Conservation (phyloP, 2,797 vertebrate genomes). For the Ciconia nigra region DNA sequence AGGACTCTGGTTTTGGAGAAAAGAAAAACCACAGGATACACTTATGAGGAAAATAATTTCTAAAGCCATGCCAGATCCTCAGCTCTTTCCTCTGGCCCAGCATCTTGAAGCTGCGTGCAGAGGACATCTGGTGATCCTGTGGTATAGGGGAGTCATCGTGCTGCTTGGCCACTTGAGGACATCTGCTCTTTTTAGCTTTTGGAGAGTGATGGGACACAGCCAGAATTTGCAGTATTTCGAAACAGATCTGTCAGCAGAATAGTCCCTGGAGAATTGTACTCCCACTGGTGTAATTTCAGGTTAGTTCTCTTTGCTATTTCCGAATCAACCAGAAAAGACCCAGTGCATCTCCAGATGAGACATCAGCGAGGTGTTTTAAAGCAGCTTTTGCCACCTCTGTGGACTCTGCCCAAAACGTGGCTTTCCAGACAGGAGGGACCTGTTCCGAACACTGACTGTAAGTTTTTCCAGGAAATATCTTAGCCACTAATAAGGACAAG, state of each 20-base stretch:
- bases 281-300: constrained; percentile 19
- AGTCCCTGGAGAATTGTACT: background rate
- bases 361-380: background rate
- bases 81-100: background rate
- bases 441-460: background rate
- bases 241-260: constrained; percentile 30
- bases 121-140: constrained; percentile 49
- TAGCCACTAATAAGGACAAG: background rate
- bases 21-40: constrained; percentile 23
- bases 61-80: constrained; percentile 12
- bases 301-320: background rate
- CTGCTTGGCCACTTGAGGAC: constrained; percentile 28
- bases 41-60: constrained; percentile 27
- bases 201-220: background rate
- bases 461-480: constrained; percentile 1
- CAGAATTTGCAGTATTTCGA: constrained; percentile 1
- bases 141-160: background rate
- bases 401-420: background rate
- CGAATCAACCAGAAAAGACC: background rate
- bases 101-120: background rate
- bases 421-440: background rate
- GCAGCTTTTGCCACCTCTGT: background rate
- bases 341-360: background rate
- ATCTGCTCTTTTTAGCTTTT: constrained; percentile 32
- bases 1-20: background rate